Conservation (phyloP, 2,888 invertebrate genomes). For the Mylabris sibirica region DNA sequence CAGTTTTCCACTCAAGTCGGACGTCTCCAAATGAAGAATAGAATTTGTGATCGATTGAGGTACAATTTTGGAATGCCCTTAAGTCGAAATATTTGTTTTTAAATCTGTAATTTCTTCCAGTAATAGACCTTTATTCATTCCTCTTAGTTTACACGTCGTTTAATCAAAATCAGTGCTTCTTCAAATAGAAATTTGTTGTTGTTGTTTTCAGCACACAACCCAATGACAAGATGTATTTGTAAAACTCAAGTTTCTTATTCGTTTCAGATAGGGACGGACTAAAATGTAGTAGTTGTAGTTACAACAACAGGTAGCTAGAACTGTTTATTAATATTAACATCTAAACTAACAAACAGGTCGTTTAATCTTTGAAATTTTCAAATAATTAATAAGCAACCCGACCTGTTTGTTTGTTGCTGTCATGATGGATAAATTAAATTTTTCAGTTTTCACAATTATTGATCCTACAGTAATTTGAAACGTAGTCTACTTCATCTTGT, state of each 20-base stretch:
- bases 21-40: too few species aligned
- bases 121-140: neutral
- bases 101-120: too few species aligned
- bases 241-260: neutral
- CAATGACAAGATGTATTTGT: neutral
- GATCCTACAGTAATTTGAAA: neutral
- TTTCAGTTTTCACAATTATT: neutral
- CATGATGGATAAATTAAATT: neutral
- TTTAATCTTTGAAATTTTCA: slow-evolving; percentile 45
- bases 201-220: neutral
- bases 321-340: slow-evolving; percentile 53
- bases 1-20: too few species aligned
- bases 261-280: neutral
- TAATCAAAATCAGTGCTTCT: neutral
- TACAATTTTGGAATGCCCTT: too few species aligned
- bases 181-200: neutral
- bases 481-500: slow-evolving; percentile 5
- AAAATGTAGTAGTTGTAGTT: neutral
- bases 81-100: neutral
- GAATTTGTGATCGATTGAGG: too few species aligned
- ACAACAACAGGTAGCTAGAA: slow-evolving; percentile 10
- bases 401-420: slow-evolving; percentile 26
- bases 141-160: neutral
- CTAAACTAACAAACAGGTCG: slow-evolving; percentile 47
- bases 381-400: slow-evolving; percentile 39